Base-by-base conservation (phyloP, 1,140 invertebrate genomes). In the Microplitis demolitor region DNA sequence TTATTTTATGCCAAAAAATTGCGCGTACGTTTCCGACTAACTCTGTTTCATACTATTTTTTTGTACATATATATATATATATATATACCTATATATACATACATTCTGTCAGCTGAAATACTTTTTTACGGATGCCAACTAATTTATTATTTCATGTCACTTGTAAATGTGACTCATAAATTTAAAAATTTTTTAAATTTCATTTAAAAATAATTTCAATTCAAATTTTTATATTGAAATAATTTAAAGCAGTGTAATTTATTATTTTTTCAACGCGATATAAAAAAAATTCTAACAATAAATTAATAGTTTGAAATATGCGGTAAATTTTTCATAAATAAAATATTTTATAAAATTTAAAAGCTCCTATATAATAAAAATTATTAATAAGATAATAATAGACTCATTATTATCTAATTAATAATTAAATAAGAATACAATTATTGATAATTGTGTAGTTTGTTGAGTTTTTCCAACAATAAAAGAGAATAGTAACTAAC, bases 1-100 rank as follows among this genome's bases (percentile, higher is more conserved):
- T 70, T 62, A 67, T 74, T 67, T 45, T 45, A 69, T 50, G 45
- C 4, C 50, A 33, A 56, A 69, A 64, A 69, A 51, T 34, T 54
- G 24, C 24, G 24, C 50, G 37, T 16, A 60, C 13, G 13, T 14
- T 6, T 33, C 9, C n/a, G 3, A 34, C 14, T 61, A n/a, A 63
- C 53, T 63, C 56, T 1, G 39, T 53, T n/a, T 39, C 14, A 31
- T 24, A 45, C 64, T 24, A 45, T 66, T 66, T 51, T 24, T 24
- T 24, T 24, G 24, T 33, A 61, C 34, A 61, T 70, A 54, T 54
- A 50, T 3, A 50, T 54, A 9, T 14, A 4, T 13, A n/a, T n/a
- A n/a, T n/a, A n/a, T n/a, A n/a, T n/a, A n/a, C n/a, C n/a, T n/a
- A n/a, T n/a, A n/a, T n/a, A 54, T 54, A 50, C 13, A 50, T 54